Evolutionary conservation across 2,797 vertebrate genomes (phyloP).

Genomic region (Tapirus indicus): DNA sequence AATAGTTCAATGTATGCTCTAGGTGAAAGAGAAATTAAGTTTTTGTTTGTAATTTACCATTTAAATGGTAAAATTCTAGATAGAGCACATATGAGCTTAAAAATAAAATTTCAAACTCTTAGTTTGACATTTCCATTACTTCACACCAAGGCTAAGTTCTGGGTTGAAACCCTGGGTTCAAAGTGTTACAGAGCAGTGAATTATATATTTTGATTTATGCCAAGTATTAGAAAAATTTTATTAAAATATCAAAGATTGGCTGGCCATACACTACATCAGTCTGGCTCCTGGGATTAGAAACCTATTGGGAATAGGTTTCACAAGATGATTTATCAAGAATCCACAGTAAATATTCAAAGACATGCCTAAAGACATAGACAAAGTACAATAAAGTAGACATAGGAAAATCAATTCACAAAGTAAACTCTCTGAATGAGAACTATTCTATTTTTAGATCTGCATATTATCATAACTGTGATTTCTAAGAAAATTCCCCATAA

Average conservation of each 20-base stretch:
- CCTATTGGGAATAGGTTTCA: not conserved
- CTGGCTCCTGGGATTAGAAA: not conserved
- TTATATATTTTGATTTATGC: not conserved
- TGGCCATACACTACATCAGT: not conserved
- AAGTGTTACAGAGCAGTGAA: not conserved
- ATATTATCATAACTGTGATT: not conserved
- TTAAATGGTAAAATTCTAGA: constrained; percentile 50
- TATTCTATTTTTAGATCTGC: not conserved
- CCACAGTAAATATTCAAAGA: constrained; percentile 38
- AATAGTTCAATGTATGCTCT: not conserved
- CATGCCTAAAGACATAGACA: not conserved
- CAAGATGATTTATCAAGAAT: constrained; percentile 36
- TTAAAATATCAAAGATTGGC: not conserved
- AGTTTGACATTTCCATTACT: not conserved
- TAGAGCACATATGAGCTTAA: not conserved
- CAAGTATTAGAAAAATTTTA: not conserved
- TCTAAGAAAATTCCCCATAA: constrained; percentile 28
- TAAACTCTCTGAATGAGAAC: not conserved
- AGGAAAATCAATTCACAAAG: constrained; percentile 15
- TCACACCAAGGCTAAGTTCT: not conserved
- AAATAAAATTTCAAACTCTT: constrained; percentile 29
- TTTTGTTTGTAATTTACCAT: constrained; percentile 28
- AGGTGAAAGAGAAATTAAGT: not conserved
- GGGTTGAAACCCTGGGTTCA: not conserved
- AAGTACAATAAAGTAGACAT: constrained; percentile 5